phyloP scores from a whole-genome alignment of 2,113 vertebrate genomes.

The Xerus inauris region DNA sequence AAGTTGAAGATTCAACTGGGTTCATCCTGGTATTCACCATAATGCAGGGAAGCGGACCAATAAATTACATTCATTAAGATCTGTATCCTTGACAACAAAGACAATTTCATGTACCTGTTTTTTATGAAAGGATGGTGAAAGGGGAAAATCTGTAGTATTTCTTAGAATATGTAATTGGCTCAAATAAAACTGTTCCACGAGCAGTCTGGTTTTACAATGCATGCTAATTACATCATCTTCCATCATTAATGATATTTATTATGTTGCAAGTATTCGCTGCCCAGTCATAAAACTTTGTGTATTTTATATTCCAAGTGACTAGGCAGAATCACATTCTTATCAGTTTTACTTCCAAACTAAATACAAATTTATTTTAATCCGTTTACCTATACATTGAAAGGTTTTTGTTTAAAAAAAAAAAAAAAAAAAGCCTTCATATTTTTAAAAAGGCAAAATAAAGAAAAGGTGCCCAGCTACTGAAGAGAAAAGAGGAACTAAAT shows the following conservation, averaged over 20 bases:
- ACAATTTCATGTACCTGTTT: neutral
- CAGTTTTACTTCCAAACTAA: neutral
- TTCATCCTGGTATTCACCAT: neutral
- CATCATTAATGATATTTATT: neutral
- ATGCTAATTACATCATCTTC: neutral
- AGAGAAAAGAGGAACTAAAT: neutral
- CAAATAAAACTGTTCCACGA: neutral
- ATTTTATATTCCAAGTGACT: neutral
- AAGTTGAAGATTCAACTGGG: neutral
- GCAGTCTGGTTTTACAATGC: neutral
- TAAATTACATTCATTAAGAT: neutral
- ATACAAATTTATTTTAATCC: neutral
- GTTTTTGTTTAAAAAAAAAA: constrained; percentile 5
- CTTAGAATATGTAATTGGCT: neutral
- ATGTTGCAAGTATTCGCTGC: neutral
- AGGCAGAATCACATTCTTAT: neutral
- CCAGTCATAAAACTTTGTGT: neutral
- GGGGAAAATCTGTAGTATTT: neutral
- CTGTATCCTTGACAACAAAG: neutral
- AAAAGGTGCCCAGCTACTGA: neutral
- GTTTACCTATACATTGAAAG: neutral
- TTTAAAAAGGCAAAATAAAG: neutral
- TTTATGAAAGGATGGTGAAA: neutral
- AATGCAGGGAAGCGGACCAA: neutral
- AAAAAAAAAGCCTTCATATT: neutral